Evolutionary conservation across 2,113 vertebrate species (phyloP), one percentile per base, ranked within the genome.

Genomic region (Solenodon paradoxus): DNA sequence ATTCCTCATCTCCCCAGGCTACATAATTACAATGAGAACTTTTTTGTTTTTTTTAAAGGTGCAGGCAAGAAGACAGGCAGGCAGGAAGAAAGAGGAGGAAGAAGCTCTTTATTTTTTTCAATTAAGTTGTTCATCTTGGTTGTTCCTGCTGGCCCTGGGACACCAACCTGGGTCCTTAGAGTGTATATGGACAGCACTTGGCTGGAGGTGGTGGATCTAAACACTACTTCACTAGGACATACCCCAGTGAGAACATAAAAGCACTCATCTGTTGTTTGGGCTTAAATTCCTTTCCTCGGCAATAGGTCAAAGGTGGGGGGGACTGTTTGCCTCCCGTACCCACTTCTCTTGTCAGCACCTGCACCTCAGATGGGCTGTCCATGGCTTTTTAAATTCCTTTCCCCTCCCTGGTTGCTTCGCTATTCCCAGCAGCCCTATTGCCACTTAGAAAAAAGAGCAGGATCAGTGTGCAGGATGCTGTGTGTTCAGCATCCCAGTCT

Each of bases 11-110:
- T 95, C 85, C 38, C 28, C 82, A 79, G 30, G 15, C 55, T 82
- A 64, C 53, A 86, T 79, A 82, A 92, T 79, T 86, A 79, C 63
- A 83, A 4, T 22, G 79, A 86, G 47, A 92, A 95, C 28, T 72
- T 95, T n/a, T n/a, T n/a, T n/a, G n/a, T n/a, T n/a, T n/a, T n/a
- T n/a, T n/a, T n/a, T n/a, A n/a, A n/a, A n/a, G n/a, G n/a, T n/a
- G n/a, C n/a, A n/a, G n/a, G n/a, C n/a, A n/a, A n/a, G n/a, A n/a
- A n/a, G n/a, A n/a, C n/a, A n/a, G n/a, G n/a, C n/a, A n/a, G n/a
- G n/a, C n/a, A n/a, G n/a, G n/a, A n/a, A n/a, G n/a, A n/a, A n/a
- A n/a, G n/a, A n/a, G n/a, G n/a, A n/a, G n/a, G n/a, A n/a, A n/a
- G n/a, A n/a, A n/a, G n/a, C n/a, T n/a, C n/a, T n/a, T n/a, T n/a